A percentile compares a stretch with the other conserved stretches of the same genome.
Evolutionary conservation across 2,888 invertebrate species (phyloP).

Genomic region (Sesia bembeciformis): DNA sequence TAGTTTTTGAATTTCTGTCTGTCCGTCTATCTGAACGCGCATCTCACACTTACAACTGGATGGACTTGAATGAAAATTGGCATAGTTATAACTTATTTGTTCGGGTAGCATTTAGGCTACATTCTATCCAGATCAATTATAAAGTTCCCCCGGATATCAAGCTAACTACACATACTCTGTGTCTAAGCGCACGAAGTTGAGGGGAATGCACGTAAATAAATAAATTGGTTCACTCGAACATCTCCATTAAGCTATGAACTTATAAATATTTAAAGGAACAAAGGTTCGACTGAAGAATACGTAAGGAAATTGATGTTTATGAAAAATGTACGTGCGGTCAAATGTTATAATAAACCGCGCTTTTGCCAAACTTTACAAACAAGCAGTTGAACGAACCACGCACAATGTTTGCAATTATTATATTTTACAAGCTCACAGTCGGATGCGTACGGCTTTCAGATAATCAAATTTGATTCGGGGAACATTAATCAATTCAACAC

Average conservation of each 20-base stretch:
- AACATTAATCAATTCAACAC: slow-evolving; percentile 66
- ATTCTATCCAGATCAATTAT: too few species aligned
- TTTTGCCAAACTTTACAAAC: not conserved
- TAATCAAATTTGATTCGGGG: slow-evolving; percentile 57
- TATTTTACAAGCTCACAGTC: slow-evolving; percentile 5
- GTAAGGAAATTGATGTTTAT: slow-evolving; percentile 1
- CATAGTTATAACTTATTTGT: too few species aligned
- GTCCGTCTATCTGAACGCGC: too few species aligned
- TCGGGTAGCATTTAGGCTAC: too few species aligned
- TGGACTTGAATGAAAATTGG: too few species aligned
- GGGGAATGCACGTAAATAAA: too few species aligned
- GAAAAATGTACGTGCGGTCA: slow-evolving; percentile 27
- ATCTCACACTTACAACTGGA: too few species aligned
- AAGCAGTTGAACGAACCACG: not conserved
- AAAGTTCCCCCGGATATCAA: too few species aligned
- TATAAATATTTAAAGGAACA: not conserved
- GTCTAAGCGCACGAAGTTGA: too few species aligned
- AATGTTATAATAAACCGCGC: slow-evolving; percentile 28
- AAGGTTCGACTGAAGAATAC: not conserved
- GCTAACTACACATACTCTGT: too few species aligned
- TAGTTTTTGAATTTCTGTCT: too few species aligned
- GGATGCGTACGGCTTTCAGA: slow-evolving; percentile 18
- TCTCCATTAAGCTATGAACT: not conserved
- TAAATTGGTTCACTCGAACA: not conserved
- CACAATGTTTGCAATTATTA: slow-evolving; percentile 7